Base-by-base conservation (phyloP, 2,888 invertebrate genomes). In the Hyposoter didymator region DNA sequence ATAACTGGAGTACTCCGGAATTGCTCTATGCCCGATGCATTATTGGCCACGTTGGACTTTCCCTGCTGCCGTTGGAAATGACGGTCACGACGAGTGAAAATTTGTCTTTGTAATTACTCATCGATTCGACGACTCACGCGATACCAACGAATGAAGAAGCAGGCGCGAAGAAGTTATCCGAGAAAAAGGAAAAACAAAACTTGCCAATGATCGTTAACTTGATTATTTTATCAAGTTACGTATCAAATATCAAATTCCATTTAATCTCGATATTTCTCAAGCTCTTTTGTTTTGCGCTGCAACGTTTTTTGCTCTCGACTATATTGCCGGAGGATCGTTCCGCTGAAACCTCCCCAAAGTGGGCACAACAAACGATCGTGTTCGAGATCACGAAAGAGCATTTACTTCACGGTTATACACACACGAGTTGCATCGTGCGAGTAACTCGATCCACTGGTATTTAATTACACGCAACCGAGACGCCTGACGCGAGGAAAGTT, bases 391-490 rank as follows among this genome's bases (percentile, higher is more conserved):
- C 62, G 66, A 66, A 22, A 52, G 39, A 49, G 28, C 76, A 52
- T 78, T 69, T 69, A 10, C 72, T 67, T 76, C 62, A 79, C 82
- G 79, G 73, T 82, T 55, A 28, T 75, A 83, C 85, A 76, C 82
- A 70, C 78, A 70, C 66, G 82, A 82, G 67, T 82, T 72, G 73
- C 43, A 75, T 74, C 78, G 22, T 32, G 39, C 76, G 72, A 22
- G 82, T 76, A 83, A 85, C 75, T 72, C 72, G 76, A 83, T 82
- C 64, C 47, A 47, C 47, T 45, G n/a, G 80, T 82, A 80, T 83
- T 85, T 83, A 80, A 83, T 85, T 83, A 85, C 85, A 67, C 76
- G 73, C 82, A 73, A 76, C 52, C 85, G 85, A 84, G 80, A 81
- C 67, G 43, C 39, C 78, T 69, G 78, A 55, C 84, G 45, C 81